A percentile compares a stretch with the other conserved stretches of the same genome.
phyloP scores from a whole-genome alignment of 2,113 vertebrate genomes.

The Pica pica region DNA sequence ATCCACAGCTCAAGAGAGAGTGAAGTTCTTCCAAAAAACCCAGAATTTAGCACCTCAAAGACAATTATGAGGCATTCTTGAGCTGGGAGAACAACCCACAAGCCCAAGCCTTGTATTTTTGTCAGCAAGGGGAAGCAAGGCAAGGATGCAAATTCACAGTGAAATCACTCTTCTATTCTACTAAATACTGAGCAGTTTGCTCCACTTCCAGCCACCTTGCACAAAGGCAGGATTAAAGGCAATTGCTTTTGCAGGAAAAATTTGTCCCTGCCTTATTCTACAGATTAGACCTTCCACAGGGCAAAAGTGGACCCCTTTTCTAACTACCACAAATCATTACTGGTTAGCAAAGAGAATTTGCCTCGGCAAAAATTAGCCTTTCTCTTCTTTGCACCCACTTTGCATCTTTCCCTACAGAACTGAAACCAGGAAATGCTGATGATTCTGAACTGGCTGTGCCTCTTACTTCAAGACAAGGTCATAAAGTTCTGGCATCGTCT shows the following conservation, averaged over 20 bases:
- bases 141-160: neutral
- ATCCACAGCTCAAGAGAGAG: neutral
- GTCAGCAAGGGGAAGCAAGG: neutral
- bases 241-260: neutral
- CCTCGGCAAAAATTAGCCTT: neutral
- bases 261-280: neutral
- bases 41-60: neutral
- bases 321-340: neutral
- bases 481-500: constrained; percentile 87
- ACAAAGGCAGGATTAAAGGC: neutral
- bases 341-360: neutral
- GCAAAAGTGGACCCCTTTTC: neutral
- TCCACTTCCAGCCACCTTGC: neutral
- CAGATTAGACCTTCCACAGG: neutral
- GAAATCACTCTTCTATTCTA: neutral
- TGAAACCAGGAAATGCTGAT: neutral
- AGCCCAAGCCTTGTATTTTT: neutral
- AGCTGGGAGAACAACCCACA: neutral
- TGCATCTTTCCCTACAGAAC: neutral
- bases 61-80: neutral
- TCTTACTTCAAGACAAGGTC: constrained; percentile 87
- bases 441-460: neutral
- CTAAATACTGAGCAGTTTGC: neutral
- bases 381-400: neutral
- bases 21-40: neutral